Conservation (phyloP, 2,113 vertebrate genomes). For the Poeciliopsis retropinna region DNA sequence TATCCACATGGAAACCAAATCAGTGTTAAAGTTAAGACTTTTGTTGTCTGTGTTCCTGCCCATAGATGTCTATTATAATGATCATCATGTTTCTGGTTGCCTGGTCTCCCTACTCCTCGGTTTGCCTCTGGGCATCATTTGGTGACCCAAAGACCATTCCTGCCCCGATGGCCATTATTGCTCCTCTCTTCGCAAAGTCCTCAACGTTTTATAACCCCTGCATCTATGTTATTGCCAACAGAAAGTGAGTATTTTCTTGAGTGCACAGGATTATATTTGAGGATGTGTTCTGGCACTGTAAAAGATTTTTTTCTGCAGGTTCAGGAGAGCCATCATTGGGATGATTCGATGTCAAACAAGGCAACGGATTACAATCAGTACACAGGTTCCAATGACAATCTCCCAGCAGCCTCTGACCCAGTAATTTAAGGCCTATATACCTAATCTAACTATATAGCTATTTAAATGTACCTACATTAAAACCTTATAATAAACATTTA, state of each 20-base stretch:
- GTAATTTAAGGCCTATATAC: slow-evolving; percentile 18
- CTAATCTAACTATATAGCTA: not conserved
- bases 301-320: slow-evolving; percentile 74
- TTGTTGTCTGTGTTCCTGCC: slow-evolving; percentile 6
- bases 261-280: not conserved
- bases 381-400: slow-evolving; percentile 85
- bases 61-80: slow-evolving; percentile 97
- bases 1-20: not conserved
- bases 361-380: slow-evolving; percentile 85
- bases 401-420: slow-evolving; percentile 76
- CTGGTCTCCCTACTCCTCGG: slow-evolving; percentile 95
- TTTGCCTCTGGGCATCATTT: slow-evolving; percentile 97
- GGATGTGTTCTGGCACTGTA: not conserved
- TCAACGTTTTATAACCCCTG: slow-evolving; percentile 99
- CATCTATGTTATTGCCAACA: slow-evolving; percentile 96
- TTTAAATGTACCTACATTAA: not conserved
- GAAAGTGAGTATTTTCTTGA: slow-evolving; percentile 84
- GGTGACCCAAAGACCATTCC: slow-evolving; percentile 90
- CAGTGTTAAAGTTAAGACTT: no score
- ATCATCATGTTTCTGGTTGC: slow-evolving; percentile 95
- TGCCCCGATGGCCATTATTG: slow-evolving; percentile 92
- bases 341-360: slow-evolving; percentile 90
- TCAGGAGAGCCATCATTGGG: slow-evolving; percentile 89
- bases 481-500: not conserved
- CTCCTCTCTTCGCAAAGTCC: slow-evolving; percentile 97